Conservation (phyloP, 2,113 vertebrate species). For the Leptobrachium leishanense region DNA sequence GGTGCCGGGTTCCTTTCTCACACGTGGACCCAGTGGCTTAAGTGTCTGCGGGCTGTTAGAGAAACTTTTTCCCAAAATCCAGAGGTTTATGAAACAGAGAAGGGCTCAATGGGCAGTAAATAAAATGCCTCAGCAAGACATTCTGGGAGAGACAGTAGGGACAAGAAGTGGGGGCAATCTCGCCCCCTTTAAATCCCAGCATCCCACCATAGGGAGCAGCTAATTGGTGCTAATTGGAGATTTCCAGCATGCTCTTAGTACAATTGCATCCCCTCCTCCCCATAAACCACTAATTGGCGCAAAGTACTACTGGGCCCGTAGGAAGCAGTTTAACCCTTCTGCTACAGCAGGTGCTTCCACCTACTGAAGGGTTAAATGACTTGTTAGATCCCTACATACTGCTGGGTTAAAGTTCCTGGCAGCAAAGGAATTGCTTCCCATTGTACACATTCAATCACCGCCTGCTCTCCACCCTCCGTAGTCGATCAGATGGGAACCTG, state of each 20-base stretch:
- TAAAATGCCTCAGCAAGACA: constrained; percentile 66
- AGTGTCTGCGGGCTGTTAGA: background rate
- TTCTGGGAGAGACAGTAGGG: constrained; percentile 69
- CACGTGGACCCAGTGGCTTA: constrained; percentile 34
- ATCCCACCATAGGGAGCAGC: constrained; percentile 78
- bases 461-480: constrained; percentile 67
- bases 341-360: constrained; percentile 53
- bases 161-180: constrained; percentile 41
- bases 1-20: constrained; percentile 67
- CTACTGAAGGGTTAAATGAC: constrained; percentile 62
- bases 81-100: constrained; percentile 42
- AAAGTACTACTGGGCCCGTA: constrained; percentile 61
- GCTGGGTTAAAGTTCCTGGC: constrained; percentile 67
- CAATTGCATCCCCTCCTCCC: constrained; percentile 85
- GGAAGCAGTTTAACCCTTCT: constrained; percentile 32
- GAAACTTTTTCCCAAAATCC: constrained; percentile 21
- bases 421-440: constrained; percentile 57
- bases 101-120: constrained; percentile 56
- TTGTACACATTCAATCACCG: constrained; percentile 71
- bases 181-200: constrained; percentile 64
- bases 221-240: constrained; percentile 96
- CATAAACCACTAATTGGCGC: constrained; percentile 90
- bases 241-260: constrained; percentile 87
- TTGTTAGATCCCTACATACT: constrained; percentile 69
- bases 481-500: constrained; percentile 27